Conservation (phyloP, 2,113 vertebrate species). For the Aptenodytes forsteri region DNA sequence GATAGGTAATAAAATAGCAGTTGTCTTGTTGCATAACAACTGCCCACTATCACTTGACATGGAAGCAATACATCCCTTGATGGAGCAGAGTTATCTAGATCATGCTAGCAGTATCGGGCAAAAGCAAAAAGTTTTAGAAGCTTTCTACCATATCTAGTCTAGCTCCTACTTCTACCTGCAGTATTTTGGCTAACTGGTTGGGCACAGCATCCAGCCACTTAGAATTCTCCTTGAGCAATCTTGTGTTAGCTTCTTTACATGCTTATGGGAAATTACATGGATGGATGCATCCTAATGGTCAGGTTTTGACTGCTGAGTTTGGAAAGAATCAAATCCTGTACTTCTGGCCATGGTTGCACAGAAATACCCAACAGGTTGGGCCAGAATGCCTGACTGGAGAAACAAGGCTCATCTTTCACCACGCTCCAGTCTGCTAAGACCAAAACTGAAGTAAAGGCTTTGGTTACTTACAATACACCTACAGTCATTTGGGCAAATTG, state of each 20-base stretch:
- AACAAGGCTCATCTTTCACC: background rate
- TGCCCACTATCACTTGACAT: background rate
- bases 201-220: background rate
- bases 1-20: background rate
- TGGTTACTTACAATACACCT: background rate
- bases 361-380: background rate
- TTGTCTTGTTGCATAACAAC: background rate
- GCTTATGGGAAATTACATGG: background rate
- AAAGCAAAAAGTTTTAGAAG: background rate
- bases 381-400: background rate
- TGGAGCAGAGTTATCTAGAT: background rate
- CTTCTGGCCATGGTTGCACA: background rate
- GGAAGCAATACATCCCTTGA: background rate
- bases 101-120: background rate
- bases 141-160: background rate
- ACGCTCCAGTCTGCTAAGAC: background rate
- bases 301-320: background rate
- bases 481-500: background rate
- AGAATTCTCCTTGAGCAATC: background rate
- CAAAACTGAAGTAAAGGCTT: background rate
- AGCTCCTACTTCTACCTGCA: background rate
- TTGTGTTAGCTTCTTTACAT: background rate
- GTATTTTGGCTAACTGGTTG: background rate
- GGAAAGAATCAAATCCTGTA: background rate
- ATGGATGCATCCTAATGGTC: rapidly evolving